These are phyloP conservation scores for Actinia equina DNA, from an alignment of 64 coral and sea anemone genomes.

Conservation along the genomic window DNA sequence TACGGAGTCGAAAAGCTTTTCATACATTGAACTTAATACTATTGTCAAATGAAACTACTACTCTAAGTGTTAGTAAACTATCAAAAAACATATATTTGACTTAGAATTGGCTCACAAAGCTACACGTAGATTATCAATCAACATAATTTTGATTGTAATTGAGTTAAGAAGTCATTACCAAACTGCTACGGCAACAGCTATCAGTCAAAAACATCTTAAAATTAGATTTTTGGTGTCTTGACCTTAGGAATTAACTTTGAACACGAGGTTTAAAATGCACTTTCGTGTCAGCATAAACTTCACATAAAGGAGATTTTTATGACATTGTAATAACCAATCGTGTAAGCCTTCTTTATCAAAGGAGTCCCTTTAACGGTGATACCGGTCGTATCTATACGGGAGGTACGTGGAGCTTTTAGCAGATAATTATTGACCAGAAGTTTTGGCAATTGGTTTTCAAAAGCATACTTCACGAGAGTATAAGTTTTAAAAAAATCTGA, in stretches of 20 bases:
- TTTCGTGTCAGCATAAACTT: neutral
- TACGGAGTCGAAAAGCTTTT: neutral
- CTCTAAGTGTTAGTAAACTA: neutral
- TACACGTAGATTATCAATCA: neutral
- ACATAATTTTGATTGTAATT: neutral
- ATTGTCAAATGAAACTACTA: neutral
- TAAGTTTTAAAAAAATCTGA: neutral
- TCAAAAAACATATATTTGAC: neutral
- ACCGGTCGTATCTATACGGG: neutral
- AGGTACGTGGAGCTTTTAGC: neutral
- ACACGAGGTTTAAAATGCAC: slow-evolving; percentile 18
- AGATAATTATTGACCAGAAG: neutral
- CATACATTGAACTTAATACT: neutral
- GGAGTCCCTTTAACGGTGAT: neutral
- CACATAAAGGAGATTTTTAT: neutral
- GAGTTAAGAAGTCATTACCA: slow-evolving; percentile 8
- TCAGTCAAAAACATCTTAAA: slow-evolving; percentile 7
- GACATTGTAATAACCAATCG: neutral
- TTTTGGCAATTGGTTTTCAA: neutral
- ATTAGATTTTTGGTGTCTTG: neutral
- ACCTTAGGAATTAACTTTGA: slow-evolving; percentile 17
- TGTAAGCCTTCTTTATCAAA: slow-evolving; percentile 15
- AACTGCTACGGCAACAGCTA: neutral
- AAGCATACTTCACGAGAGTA: neutral
- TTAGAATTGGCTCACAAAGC: neutral